These are phyloP conservation scores for Ectobius pallidus DNA, from an alignment of 2,888 invertebrate species.

Conservation along the genomic window DNA sequence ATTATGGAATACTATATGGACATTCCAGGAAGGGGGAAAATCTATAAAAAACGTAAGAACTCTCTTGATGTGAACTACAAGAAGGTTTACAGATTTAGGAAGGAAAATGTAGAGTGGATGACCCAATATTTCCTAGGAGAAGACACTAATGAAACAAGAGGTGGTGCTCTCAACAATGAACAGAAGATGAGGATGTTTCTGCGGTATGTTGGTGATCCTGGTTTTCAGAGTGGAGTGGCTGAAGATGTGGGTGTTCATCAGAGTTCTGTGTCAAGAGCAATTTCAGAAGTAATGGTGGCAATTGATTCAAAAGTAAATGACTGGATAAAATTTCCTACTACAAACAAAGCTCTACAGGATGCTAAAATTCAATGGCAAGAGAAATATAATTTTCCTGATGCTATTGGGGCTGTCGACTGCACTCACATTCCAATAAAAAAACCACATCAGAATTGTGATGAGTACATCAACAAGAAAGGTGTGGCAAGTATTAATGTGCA, in stretches of 20 bases:
- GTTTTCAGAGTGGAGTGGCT: neutral
- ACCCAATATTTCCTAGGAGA: too few species aligned
- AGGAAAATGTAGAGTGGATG: too few species aligned
- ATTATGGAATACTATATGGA: too few species aligned
- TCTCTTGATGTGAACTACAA: too few species aligned
- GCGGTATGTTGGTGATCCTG: neutral
- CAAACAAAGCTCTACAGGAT: neutral
- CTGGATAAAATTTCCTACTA: neutral
- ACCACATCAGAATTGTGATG: neutral
- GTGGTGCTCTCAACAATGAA: neutral
- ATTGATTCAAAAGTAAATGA: neutral
- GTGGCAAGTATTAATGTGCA: slow-evolving; percentile 6
- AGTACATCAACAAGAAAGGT: neutral
- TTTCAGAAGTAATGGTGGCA: neutral
- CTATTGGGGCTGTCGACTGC: neutral
- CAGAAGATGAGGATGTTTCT: neutral
- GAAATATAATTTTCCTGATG: neutral
- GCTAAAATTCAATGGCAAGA: neutral
- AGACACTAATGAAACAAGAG: neutral
- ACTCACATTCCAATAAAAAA: neutral
- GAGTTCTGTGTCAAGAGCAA: neutral
- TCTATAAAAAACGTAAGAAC: too few species aligned
- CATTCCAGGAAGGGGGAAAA: too few species aligned
- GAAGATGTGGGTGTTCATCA: neutral
- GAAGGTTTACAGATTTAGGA: too few species aligned